Evolutionary conservation across 35 echinoderm and acorn worm genomes (phyloP), one percentile per base, ranked within the genome.

Genomic region (Amphiura filiformis): DNA sequence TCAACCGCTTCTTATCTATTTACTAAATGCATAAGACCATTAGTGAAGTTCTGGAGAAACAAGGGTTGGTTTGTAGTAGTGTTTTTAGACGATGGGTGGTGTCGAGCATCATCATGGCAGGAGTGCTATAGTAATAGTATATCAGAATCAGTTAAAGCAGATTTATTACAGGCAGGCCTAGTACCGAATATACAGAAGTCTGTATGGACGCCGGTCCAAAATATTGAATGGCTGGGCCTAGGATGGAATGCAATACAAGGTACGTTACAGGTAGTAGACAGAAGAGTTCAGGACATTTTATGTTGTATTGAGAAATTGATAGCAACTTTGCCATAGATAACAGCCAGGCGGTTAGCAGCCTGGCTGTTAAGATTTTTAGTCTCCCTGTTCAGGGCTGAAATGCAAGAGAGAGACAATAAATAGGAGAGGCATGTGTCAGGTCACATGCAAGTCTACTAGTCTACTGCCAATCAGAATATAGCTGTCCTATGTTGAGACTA

Each of bases 51-150:
- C 30, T 85, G 83, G 83, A 42, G 83, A 35, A 31, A 42, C 0
- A 14, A 26, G 23, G 57, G 83, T 65, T 56, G 61, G 0, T 38
- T 40, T 65, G 23, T 85, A 1, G 83, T 56, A 31, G 0, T 85
- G 13, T 85, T 65, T 37, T 30, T 85, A 26, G 83, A 85, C 34
- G 83, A 85, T 85, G 83, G 83, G 17, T 76, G 41, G 41, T 47
- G 41, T 47, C 4, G 41, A 17, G 4, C 41, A 9, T 17, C 41
- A 47, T 31, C 37, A 26, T 38, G 36, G 23, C 36, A 2, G 32
- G 18, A 40, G 9, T 2, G 36, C 39, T 47, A 15, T 42, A 5
- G 39, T 31, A 13, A 39, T 82, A 41, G 4, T 39, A 32, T 26
- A 23, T 1, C 80, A 82, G 18, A 26, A 36, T 32, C 9, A 23